Evolutionary conservation across 2,797 vertebrate species (phyloP), one percentile per base, ranked within the genome.

Genomic region (Sebastes oblongus): DNA sequence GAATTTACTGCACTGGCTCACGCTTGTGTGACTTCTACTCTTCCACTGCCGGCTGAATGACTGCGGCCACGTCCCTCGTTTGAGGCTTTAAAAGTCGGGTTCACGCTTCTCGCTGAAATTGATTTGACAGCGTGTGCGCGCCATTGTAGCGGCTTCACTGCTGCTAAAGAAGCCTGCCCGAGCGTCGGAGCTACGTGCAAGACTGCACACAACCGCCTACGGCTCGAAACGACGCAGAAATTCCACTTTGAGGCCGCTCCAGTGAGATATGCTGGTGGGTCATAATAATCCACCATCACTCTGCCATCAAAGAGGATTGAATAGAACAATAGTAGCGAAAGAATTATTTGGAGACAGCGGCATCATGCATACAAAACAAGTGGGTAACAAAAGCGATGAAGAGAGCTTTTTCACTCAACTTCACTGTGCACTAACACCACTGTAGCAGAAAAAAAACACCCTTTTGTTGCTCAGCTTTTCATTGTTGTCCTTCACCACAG

Each of bases 341-440:
- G 18, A 81, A 82, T 85, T 56, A 70, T 86, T 88, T 79, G 66
- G 78, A 77, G 80, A 82, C 36, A 42, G 88, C 72, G 60, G 84
- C 80, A 78, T 86, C 79, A 64, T 77, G 79, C 75, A 86, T 55
- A 81, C 75, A 86, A 89, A 87, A 86, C 78, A 83, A 89, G 78
- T 66, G 72, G 68, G 66, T 72, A 70, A 92, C 86, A 90, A 94
- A 88, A 86, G 89, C 7, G 8, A 77, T 87, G 76, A 86, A 88
- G 79, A 78, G 77, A 59, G 68, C 42, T 20, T 86, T 80, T 82
- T 79, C 72, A 66, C 72, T 85, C 77, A 56, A 62, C 70, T 84
- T 73, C 80, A 80, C 82, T 70, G 86, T 64, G 86, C 71, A 79
- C 86, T 72, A 84, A 74, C 78, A 65, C 62, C 69, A 84, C 72